phyloP scores from a whole-genome alignment of 1,140 invertebrate genomes.

The Planococcus citri region DNA sequence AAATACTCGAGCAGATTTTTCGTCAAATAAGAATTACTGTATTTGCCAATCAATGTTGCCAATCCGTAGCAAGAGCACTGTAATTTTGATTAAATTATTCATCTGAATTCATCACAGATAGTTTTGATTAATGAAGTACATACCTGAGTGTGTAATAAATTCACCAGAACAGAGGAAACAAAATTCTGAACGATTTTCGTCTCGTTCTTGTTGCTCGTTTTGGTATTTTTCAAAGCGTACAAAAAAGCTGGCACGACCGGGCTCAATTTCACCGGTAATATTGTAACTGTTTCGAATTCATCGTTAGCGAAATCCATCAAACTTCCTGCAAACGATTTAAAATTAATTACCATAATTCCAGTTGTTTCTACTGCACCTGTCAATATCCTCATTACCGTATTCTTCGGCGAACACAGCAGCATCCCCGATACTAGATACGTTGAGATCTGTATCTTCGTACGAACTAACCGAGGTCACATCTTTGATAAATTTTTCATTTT shows the following conservation, averaged over 20 bases:
- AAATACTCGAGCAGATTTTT: not conserved
- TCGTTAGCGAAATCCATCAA: not conserved
- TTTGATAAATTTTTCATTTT: not conserved
- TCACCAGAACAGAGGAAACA: not conserved
- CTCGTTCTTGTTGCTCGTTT: not conserved
- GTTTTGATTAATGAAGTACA: not conserved
- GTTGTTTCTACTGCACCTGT: too few species aligned
- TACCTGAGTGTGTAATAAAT: slow-evolving; percentile 6
- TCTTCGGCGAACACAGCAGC: not conserved
- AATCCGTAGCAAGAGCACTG: not conserved
- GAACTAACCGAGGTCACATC: not conserved
- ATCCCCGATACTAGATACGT: not conserved
- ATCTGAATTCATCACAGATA: not conserved
- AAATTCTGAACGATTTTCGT: not conserved
- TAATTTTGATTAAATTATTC: not conserved
- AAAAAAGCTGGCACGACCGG: not conserved
- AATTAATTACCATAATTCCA: too few species aligned
- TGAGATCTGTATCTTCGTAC: not conserved
- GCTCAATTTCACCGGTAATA: not conserved
- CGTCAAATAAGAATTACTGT: not conserved
- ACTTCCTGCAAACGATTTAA: not conserved
- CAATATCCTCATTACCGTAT: too few species aligned
- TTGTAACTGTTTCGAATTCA: not conserved
- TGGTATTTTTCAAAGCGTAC: not conserved
- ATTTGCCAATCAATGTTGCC: not conserved